These are phyloP conservation scores for Platalea minor DNA, from an alignment of 2,797 vertebrate genomes.

Conservation along the genomic window DNA sequence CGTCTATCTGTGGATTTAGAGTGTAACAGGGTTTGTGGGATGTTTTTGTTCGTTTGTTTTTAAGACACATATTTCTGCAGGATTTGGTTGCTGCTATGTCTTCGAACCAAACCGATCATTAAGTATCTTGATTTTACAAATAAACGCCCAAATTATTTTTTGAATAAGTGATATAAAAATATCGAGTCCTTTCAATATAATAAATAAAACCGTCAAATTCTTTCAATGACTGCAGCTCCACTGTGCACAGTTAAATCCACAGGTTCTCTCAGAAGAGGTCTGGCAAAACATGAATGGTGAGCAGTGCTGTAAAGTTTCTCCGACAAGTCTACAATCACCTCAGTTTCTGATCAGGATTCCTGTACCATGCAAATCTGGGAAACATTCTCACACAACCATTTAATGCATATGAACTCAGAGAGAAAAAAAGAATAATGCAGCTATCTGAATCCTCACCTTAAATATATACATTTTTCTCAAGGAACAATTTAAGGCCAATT, in stretches of 20 bases:
- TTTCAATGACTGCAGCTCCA: slow-evolving; percentile 28
- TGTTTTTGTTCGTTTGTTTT: background rate
- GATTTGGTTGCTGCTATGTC: slow-evolving; percentile 1
- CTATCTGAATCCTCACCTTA: slow-evolving; percentile 13
- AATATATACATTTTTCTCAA: background rate
- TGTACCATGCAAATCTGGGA: slow-evolving; percentile 17
- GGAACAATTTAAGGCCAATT: slow-evolving; percentile 42
- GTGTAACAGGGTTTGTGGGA: slow-evolving; percentile 55
- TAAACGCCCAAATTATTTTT: background rate
- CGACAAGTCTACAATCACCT: slow-evolving; percentile 44
- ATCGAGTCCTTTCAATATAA: slow-evolving; percentile 5
- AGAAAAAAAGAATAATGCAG: background rate
- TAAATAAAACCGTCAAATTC: slow-evolving; percentile 17
- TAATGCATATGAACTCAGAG: slow-evolving; percentile 36
- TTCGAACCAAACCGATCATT: slow-evolving; percentile 20
- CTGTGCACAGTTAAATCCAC: slow-evolving; percentile 80
- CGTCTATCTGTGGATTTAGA: slow-evolving; percentile 78
- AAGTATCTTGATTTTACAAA: slow-evolving; percentile 37
- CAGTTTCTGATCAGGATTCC: slow-evolving; percentile 31
- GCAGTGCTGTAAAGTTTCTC: slow-evolving; percentile 76
- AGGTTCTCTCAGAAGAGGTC: slow-evolving; percentile 71
- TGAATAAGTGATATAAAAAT: slow-evolving; percentile 4
- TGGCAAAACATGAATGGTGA: slow-evolving; percentile 78
- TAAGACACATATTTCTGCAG: background rate
- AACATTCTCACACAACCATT: slow-evolving; percentile 47